Evolutionary conservation across 2,888 invertebrate species (phyloP).

Genomic region (Melipona bicolor): DNA sequence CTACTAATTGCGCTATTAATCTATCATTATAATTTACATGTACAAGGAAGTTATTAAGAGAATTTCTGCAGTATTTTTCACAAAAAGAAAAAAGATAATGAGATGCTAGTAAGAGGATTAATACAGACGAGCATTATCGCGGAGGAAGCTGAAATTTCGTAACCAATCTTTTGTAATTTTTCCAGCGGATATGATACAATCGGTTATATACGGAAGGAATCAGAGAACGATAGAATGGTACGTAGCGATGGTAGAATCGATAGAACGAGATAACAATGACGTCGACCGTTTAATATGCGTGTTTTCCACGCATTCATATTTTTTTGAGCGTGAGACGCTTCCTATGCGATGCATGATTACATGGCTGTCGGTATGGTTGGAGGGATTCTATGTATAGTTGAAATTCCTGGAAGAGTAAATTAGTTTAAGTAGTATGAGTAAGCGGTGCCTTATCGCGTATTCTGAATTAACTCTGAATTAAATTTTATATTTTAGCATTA

Average conservation of each 20-base stretch:
- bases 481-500: too few species aligned
- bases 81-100: too few species aligned
- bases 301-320: neutral
- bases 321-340: conserved; percentile 2
- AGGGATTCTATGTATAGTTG: neutral
- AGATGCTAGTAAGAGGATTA: neutral
- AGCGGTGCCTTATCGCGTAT: too few species aligned
- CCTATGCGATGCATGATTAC: neutral
- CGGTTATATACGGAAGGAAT: neutral
- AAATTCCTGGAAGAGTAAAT: neutral
- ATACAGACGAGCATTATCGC: neutral
- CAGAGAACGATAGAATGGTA: neutral
- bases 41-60: too few species aligned
- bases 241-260: neutral
- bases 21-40: too few species aligned
- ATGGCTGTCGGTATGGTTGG: neutral
- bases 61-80: too few species aligned
- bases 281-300: neutral
- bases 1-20: too few species aligned
- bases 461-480: too few species aligned
- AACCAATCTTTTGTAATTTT: conserved; percentile 7
- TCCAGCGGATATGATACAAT: conserved; percentile 4
- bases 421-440: neutral
- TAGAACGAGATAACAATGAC: conserved; percentile 3
- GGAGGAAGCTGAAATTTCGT: conserved; percentile 14